phyloP scores from a whole-genome alignment of 2,888 invertebrate genomes.

The Auanema freiburgensis region DNA sequence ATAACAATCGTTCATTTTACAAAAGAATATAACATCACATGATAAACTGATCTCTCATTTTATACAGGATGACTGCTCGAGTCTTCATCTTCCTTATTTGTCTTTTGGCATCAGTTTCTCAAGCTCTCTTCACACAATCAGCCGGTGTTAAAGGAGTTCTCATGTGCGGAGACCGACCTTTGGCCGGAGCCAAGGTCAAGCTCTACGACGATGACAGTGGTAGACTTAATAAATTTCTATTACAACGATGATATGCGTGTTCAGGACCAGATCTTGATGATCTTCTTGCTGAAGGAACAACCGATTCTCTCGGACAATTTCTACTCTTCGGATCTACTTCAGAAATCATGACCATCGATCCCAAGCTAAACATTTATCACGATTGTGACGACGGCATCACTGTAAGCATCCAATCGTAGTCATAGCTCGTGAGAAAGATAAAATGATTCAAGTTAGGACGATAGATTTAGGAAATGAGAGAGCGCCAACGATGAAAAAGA shows the following conservation, averaged over 20 bases:
- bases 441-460: background rate
- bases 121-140: slow-evolving; percentile 44
- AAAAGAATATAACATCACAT: too few species aligned
- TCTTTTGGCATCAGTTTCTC: too few species aligned
- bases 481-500: background rate
- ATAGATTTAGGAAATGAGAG: background rate
- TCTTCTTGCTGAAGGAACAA: slow-evolving; percentile 50
- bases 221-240: background rate
- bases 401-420: slow-evolving; percentile 14
- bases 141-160: slow-evolving; percentile 50
- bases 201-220: slow-evolving; percentile 51
- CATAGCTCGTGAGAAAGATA: background rate
- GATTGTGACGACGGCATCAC: slow-evolving; percentile 50
- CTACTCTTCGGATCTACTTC: slow-evolving; percentile 45
- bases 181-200: slow-evolving; percentile 50
- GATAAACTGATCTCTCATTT: too few species aligned
- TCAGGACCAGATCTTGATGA: slow-evolving; percentile 56
- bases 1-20: too few species aligned
- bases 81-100: too few species aligned
- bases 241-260: background rate
- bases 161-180: slow-evolving; percentile 51
- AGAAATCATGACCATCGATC: slow-evolving; percentile 52
- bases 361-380: slow-evolving; percentile 49
- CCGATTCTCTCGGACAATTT: slow-evolving; percentile 52
- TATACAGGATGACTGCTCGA: too few species aligned